Conservation (phyloP, 2,888 invertebrate genomes). For the Timema cristinae region DNA sequence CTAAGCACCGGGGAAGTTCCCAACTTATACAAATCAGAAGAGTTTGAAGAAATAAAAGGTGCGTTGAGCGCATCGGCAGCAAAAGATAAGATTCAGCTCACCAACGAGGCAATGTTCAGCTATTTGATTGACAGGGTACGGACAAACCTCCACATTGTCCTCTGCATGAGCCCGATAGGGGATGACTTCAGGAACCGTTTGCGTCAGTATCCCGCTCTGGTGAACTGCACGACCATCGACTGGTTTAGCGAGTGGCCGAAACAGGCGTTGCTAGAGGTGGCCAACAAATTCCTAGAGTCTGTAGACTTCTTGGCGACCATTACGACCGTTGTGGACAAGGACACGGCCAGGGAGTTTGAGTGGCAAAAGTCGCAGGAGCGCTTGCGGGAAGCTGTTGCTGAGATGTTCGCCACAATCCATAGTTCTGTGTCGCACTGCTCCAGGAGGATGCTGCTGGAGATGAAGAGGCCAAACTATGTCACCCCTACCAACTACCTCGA, state of each 20-base stretch:
- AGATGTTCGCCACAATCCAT: slow-evolving; percentile 77
- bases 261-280: slow-evolving; percentile 84
- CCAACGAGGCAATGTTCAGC: slow-evolving; percentile 65
- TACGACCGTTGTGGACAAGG: not conserved
- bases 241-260: slow-evolving; percentile 90
- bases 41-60: slow-evolving; percentile 72
- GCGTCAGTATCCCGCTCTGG: slow-evolving; percentile 81
- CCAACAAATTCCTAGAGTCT: slow-evolving; percentile 71
- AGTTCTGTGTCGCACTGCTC: slow-evolving; percentile 74
- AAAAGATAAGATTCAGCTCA: slow-evolving; percentile 54
- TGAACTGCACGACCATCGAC: slow-evolving; percentile 84
- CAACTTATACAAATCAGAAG: slow-evolving; percentile 81
- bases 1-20: slow-evolving; percentile 84
- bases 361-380: slow-evolving; percentile 48
- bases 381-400: slow-evolving; percentile 63
- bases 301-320: slow-evolving; percentile 68
- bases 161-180: slow-evolving; percentile 88
- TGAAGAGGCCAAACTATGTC: slow-evolving; percentile 79
- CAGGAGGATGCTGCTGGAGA: slow-evolving; percentile 66
- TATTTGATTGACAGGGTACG: slow-evolving; percentile 75
- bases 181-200: slow-evolving; percentile 76
- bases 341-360: no score
- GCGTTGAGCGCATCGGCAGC: slow-evolving; percentile 29
- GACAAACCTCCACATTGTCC: slow-evolving; percentile 70
- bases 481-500: slow-evolving; percentile 86